Conservation (phyloP, 2,797 vertebrate species). For the Diglossa cyanea region DNA sequence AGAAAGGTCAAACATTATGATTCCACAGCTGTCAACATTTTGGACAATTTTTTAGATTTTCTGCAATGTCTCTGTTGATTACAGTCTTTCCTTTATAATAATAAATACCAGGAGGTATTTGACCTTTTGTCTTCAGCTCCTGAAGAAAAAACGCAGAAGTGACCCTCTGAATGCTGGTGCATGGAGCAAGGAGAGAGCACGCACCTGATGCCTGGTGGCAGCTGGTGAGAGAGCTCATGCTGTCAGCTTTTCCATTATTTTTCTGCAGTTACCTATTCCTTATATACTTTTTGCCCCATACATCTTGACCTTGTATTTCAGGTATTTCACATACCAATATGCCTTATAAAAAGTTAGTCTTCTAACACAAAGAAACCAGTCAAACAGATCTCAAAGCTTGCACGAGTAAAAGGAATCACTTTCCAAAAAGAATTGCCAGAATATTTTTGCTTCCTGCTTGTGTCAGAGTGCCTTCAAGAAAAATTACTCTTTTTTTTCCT, state of each 20-base stretch:
- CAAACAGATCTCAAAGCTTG: neutral
- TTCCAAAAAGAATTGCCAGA: neutral
- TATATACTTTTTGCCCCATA: neutral
- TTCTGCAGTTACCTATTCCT: neutral
- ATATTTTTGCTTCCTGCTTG: neutral
- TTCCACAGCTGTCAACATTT: neutral
- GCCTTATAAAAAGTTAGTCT: neutral
- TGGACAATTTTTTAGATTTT: neutral
- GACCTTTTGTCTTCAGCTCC: neutral
- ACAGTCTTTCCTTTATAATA: neutral
- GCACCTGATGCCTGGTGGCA: too few relatives aligned
- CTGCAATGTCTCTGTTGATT: neutral
- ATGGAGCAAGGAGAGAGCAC: accelerated
- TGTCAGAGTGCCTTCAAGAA: neutral
- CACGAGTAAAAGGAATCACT: neutral
- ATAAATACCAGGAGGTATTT: neutral
- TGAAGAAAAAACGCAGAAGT: neutral
- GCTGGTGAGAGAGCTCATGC: neutral
- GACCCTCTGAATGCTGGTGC: neutral
- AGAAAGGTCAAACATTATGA: neutral
- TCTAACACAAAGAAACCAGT: neutral
- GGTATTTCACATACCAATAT: neutral
- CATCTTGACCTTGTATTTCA: neutral
- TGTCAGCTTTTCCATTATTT: neutral
- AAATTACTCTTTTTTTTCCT: neutral